Conservation (phyloP, 2,797 vertebrate species). For the Anableps anableps region DNA sequence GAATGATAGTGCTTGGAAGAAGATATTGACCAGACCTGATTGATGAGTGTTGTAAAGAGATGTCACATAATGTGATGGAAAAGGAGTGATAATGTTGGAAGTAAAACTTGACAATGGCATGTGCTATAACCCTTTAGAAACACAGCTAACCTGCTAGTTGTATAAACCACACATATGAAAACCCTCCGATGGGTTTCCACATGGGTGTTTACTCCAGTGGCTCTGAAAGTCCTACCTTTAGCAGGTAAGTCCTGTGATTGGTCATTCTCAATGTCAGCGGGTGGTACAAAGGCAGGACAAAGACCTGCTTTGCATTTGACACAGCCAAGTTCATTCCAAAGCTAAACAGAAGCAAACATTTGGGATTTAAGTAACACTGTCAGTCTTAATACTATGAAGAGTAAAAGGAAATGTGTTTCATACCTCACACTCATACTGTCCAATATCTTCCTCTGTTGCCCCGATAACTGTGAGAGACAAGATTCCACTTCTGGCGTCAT, state of each 20-base stretch:
- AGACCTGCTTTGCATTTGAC: constrained; percentile 88
- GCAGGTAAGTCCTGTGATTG: constrained; percentile 84
- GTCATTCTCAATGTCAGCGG: constrained; percentile 71
- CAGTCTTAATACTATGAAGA: neutral
- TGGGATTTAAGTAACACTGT: neutral
- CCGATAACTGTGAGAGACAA: constrained; percentile 84
- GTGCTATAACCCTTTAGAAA: constrained; percentile 61
- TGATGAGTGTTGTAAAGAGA: constrained; percentile 41
- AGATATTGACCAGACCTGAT: constrained; percentile 16
- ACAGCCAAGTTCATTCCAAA: constrained; percentile 90
- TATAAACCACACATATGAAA: constrained; percentile 27
- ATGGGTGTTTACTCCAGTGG: constrained; percentile 46
- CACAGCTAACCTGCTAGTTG: neutral
- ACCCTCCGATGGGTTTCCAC: constrained; percentile 11
- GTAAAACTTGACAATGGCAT: constrained; percentile 65
- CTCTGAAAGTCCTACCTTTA: constrained; percentile 87
- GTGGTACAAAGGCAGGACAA: constrained; percentile 78
- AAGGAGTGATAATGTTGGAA: constrained; percentile 28
- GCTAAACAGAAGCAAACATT: constrained; percentile 61
- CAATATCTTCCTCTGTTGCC: constrained; percentile 86
- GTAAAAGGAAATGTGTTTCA: constrained; percentile 10
- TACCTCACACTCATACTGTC: constrained; percentile 95
- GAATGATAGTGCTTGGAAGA: constrained; percentile 45
- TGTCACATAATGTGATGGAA: constrained; percentile 50
- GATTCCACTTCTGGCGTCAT: constrained; percentile 87